Evolutionary conservation across 1,140 invertebrate genomes (phyloP).

Genomic region (Calycopis cecrops): DNA sequence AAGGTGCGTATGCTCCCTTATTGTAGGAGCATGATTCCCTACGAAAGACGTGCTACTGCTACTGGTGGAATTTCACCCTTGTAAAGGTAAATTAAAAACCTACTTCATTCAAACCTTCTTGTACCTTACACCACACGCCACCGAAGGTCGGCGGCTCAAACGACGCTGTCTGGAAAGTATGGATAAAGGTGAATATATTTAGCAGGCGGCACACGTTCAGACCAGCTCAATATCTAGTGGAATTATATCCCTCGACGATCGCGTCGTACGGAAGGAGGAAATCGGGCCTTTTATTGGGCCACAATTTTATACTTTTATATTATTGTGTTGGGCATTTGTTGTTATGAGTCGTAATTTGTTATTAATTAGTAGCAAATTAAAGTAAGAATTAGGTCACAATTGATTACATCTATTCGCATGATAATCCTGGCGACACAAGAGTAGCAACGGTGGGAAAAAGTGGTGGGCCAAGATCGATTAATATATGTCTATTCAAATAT

Average conservation of each 20-base stretch:
- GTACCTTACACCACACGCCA: constrained; percentile 24
- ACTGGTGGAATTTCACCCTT: too few species aligned
- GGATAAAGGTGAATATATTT: constrained; percentile 52
- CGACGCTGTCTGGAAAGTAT: constrained; percentile 46
- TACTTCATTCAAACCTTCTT: constrained; percentile 7
- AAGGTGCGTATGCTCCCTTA: too few species aligned
- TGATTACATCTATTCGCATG: too few species aligned
- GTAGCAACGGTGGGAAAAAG: too few species aligned
- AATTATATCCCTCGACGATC: constrained; percentile 9
- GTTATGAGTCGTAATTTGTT: too few species aligned
- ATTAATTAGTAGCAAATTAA: constrained; percentile 12
- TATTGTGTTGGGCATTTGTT: constrained; percentile 10
- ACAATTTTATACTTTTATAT: constrained; percentile 19
- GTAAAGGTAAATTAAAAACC: too few species aligned
- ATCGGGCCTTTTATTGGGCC: constrained; percentile 1
- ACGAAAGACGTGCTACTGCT: too few species aligned
- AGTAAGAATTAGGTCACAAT: neutral
- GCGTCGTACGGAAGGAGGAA: neutral
- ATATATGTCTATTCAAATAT: too few species aligned
- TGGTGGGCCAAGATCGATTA: too few species aligned
- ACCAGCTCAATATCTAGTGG: constrained; percentile 9
- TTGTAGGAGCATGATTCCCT: too few species aligned
- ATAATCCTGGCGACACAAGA: too few species aligned
- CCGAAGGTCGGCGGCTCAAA: constrained; percentile 34
- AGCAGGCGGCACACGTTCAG: constrained; percentile 6